A percentile compares a stretch with the other conserved stretches of the same genome.
Conservation (phyloP, 2,888 invertebrate genomes). For the Saturnia japonica region DNA sequence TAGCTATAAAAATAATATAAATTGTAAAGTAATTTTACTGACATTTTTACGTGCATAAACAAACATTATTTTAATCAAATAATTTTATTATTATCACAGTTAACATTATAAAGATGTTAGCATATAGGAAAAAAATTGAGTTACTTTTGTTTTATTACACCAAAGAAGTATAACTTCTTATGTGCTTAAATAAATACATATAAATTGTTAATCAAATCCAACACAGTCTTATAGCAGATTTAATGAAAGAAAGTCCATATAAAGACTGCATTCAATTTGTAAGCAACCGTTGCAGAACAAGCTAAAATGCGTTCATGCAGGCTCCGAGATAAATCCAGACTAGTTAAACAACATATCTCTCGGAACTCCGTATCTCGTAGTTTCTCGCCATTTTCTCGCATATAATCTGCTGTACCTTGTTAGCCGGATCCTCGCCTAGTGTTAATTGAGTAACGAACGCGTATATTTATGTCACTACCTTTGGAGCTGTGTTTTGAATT, state of each 20-base stretch:
- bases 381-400: constrained; percentile 41
- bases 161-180: too few species aligned
- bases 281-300: constrained; percentile 9
- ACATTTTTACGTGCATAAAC: too few species aligned
- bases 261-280: constrained; percentile 11
- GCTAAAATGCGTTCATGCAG: constrained; percentile 50
- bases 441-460: constrained; percentile 63
- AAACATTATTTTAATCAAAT: too few species aligned
- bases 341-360: constrained; percentile 44
- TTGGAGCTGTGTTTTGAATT: constrained; percentile 22
- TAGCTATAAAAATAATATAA: too few species aligned
- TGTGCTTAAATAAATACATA: too few species aligned
- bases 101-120: too few species aligned
- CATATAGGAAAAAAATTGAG: too few species aligned
- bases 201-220: neutral
- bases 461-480: constrained; percentile 43
- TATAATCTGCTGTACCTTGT: constrained; percentile 49
- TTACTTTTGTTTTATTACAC: too few species aligned
- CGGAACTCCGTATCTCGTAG: constrained; percentile 39
- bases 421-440: constrained; percentile 54
- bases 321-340: constrained; percentile 62
- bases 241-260: constrained; percentile 5
- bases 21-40: too few species aligned
- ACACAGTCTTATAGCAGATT: neutral
- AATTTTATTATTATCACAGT: too few species aligned